These are phyloP conservation scores for Thereva unica DNA, from an alignment of 2,888 invertebrate genomes.

Conservation along the genomic window DNA sequence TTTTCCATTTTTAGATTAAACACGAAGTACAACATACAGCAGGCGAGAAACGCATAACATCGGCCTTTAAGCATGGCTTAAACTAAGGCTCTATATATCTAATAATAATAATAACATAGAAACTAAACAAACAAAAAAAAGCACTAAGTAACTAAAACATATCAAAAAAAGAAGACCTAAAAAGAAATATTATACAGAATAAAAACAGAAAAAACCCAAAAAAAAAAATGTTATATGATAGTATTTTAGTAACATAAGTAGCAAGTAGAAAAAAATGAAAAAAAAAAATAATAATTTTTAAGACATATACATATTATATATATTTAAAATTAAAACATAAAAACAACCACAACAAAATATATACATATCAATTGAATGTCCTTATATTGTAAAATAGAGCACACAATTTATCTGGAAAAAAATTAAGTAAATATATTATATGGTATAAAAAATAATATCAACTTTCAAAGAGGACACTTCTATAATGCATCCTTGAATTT, in stretches of 20 bases:
- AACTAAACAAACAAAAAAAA: background rate
- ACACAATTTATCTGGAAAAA: too few species aligned
- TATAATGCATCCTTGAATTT: too few species aligned
- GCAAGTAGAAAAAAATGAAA: background rate
- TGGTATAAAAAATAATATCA: too few species aligned
- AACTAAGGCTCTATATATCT: constrained; percentile 35
- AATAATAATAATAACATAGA: constrained; percentile 2
- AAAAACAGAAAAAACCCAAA: constrained; percentile 24
- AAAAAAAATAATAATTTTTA: constrained; percentile 11
- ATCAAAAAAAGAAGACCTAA: constrained; percentile 31
- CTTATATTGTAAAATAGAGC: too few species aligned
- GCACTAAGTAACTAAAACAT: constrained; percentile 25
- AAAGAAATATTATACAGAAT: constrained; percentile 18
- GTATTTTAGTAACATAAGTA: constrained; percentile 21
- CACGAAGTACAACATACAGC: constrained; percentile 76
- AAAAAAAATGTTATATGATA: constrained; percentile 33
- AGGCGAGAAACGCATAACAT: constrained; percentile 78
- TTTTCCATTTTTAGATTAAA: constrained; percentile 46
- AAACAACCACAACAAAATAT: background rate
- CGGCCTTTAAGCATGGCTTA: constrained; percentile 59
- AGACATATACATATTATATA: constrained; percentile 17
- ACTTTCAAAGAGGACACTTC: too few species aligned
- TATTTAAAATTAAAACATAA: constrained; percentile 18
- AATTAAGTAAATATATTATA: too few species aligned
- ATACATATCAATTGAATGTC: too few species aligned